phyloP scores from a whole-genome alignment of 2,113 vertebrate genomes.

The Vombatus ursinus region DNA sequence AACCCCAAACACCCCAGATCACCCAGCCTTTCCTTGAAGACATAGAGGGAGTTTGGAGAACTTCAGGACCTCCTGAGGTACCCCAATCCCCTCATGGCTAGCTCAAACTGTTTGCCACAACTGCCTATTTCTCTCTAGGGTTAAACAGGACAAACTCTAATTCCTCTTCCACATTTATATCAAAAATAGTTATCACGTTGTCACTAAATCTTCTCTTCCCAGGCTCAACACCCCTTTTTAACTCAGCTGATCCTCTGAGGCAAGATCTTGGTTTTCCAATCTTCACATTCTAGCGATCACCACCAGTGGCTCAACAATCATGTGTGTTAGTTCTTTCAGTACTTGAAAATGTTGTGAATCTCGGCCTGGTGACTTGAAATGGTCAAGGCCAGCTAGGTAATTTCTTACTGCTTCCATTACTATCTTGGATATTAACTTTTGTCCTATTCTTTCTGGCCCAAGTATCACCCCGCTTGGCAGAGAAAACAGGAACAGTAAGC shows the following conservation, averaged over 20 bases:
- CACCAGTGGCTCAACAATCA: background rate
- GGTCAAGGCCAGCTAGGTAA: background rate
- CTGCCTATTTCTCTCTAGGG: background rate
- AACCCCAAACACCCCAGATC: no score
- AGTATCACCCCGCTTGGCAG: background rate
- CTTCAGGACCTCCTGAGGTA: background rate
- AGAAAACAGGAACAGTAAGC: background rate
- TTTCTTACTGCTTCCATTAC: background rate
- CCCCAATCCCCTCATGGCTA: background rate
- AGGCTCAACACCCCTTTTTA: background rate
- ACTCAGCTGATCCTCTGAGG: background rate
- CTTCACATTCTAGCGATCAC: background rate
- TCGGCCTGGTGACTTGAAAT: background rate
- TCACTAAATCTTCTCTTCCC: background rate
- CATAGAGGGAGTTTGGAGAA: background rate
- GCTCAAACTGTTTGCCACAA: background rate
- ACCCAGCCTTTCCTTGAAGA: background rate
- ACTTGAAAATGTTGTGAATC: background rate
- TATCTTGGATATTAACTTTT: background rate
- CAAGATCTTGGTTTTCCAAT: background rate
- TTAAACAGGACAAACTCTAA: background rate
- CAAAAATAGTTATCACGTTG: background rate
- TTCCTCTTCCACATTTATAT: background rate
- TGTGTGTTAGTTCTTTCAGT: background rate
- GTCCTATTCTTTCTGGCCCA: background rate